Conservation (phyloP, 2,888 invertebrate genomes). For the Amphipoea oculea region DNA sequence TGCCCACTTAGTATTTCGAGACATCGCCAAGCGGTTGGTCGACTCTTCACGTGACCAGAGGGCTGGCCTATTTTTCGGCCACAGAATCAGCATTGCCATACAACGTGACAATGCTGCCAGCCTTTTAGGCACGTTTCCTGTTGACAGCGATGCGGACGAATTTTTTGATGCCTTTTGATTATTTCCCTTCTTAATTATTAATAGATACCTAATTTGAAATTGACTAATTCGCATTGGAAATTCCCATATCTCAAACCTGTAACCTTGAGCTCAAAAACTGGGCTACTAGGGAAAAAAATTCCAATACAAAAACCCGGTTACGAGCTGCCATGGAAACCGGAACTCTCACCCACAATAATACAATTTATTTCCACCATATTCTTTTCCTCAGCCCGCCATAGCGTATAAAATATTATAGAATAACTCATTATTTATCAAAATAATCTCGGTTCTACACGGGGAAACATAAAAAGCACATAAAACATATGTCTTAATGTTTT, state of each 20-base stretch:
- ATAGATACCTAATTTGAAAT: too few relatives aligned
- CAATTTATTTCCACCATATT: slow-evolving; percentile 27
- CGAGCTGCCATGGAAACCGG: neutral
- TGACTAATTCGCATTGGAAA: neutral
- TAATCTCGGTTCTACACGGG: slow-evolving; percentile 33
- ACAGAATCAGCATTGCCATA: too few relatives aligned
- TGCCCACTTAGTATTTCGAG: too few relatives aligned
- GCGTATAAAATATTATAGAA: slow-evolving; percentile 25
- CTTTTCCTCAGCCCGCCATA: slow-evolving; percentile 5
- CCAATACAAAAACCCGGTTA: slow-evolving; percentile 9
- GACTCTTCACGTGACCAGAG: too few relatives aligned
- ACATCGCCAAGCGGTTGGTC: too few relatives aligned
- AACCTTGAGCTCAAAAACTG: slow-evolving; percentile 12
- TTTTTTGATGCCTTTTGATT: too few relatives aligned
- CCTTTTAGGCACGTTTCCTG: too few relatives aligned
- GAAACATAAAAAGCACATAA: slow-evolving; percentile 52
- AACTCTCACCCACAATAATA: neutral
- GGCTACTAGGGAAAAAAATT: neutral
- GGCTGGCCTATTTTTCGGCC: too few relatives aligned
- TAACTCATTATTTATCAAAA: slow-evolving; percentile 59
- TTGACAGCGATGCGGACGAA: too few relatives aligned
- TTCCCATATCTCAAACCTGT: neutral
- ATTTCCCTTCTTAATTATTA: too few relatives aligned
- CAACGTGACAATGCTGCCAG: too few relatives aligned
- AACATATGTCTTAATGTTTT: slow-evolving; percentile 54